phyloP scores from a whole-genome alignment of 2,113 vertebrate species.

The Toxotes jaculatrix region DNA sequence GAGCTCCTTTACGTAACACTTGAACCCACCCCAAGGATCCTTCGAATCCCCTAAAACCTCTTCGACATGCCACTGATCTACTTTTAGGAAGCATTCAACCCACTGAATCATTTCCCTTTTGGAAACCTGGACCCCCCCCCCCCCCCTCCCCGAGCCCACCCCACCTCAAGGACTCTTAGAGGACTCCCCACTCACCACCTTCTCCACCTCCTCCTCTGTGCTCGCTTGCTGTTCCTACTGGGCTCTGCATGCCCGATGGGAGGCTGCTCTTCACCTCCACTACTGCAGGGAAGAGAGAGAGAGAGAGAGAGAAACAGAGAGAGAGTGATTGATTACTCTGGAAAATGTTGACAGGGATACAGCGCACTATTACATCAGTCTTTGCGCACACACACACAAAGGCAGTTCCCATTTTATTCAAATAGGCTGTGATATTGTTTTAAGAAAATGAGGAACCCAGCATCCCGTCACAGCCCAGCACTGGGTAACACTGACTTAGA shows the following conservation, averaged over 20 bases:
- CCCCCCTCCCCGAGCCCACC: neutral
- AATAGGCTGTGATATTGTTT: constrained; percentile 32
- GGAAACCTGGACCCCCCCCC: neutral
- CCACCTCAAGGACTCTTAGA: constrained; percentile 29
- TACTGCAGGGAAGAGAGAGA: constrained; percentile 66
- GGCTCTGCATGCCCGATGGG: constrained; percentile 89
- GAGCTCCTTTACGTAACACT: neutral
- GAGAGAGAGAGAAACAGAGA: constrained; percentile 8
- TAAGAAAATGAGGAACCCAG: constrained; percentile 42
- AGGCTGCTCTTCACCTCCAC: constrained; percentile 91
- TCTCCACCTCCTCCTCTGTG: constrained; percentile 75
- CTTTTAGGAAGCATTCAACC: neutral
- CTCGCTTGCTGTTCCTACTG: constrained; percentile 76
- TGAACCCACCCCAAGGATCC: neutral
- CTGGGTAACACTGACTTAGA: too few relatives aligned
- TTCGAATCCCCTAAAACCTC: neutral
- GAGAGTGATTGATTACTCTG: constrained; percentile 41
- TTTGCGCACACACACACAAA: neutral
- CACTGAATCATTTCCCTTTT: neutral
- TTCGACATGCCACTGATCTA: neutral
- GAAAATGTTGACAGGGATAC: constrained; percentile 35
- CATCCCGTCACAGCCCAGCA: constrained; percentile 2
- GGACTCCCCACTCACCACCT: constrained; percentile 63
- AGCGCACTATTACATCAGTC: constrained; percentile 51
- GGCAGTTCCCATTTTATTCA: constrained; percentile 46